Evolutionary conservation across 1,140 invertebrate species (phyloP).

Genomic region (Hycleus cichorii): DNA sequence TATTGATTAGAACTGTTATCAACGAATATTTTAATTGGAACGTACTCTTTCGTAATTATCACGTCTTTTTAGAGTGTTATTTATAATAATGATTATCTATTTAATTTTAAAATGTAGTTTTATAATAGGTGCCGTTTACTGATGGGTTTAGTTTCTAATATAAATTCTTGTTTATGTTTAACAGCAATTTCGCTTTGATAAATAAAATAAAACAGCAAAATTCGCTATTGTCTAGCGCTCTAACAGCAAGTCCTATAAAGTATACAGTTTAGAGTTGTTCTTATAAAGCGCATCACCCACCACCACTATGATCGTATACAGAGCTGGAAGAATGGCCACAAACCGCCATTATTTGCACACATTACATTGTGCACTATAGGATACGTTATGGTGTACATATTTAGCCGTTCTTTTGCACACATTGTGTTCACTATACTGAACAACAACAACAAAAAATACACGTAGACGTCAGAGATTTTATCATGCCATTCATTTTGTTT

Average conservation of each 20-base stretch:
- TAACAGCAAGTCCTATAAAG: constrained; percentile 33
- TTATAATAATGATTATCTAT: no score
- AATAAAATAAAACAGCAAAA: constrained; percentile 10
- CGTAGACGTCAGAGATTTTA: constrained; percentile 31
- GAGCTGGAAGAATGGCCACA: constrained; percentile 23
- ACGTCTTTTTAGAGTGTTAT: no score
- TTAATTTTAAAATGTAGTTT: no score
- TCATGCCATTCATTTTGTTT: constrained; percentile 24
- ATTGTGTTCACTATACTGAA: background rate
- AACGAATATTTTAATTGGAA: no score
- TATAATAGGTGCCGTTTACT: no score
- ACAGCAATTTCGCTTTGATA: background rate
- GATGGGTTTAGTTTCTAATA: no score
- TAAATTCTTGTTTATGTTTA: no score
- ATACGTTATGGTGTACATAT: constrained; percentile 13
- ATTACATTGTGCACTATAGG: constrained; percentile 26
- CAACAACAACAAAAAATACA: constrained; percentile 9
- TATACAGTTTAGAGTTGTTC: constrained; percentile 34
- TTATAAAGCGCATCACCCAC: constrained; percentile 6
- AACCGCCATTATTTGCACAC: constrained; percentile 37
- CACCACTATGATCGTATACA: background rate
- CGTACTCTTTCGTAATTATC: no score
- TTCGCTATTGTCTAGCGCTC: constrained; percentile 23
- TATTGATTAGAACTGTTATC: no score
- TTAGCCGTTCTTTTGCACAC: background rate